Conservation (phyloP, 2,888 invertebrate genomes). For the Idaea biselata region DNA sequence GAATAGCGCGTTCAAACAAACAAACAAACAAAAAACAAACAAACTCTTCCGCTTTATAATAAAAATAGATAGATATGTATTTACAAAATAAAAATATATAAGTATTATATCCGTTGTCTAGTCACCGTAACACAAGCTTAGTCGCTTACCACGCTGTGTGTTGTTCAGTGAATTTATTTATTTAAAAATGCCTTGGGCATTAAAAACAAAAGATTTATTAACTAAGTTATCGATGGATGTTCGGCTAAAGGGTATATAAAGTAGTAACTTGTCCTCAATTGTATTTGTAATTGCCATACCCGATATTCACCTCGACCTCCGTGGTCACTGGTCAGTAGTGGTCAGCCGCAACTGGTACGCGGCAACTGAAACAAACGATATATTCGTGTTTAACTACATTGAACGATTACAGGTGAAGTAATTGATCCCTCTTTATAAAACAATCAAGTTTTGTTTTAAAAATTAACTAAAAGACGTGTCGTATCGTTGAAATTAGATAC, state of each 20-base stretch:
- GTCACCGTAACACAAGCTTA: too few species aligned
- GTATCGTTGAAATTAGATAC: not conserved
- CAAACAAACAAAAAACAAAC: too few species aligned
- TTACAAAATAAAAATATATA: too few species aligned
- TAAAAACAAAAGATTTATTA: too few species aligned
- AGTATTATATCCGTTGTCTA: too few species aligned
- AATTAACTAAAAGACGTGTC: not conserved
- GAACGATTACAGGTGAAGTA: not conserved
- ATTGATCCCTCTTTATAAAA: not conserved
- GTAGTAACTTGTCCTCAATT: not conserved
- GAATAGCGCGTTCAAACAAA: too few species aligned
- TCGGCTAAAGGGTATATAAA: not conserved
- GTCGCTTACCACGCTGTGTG: too few species aligned
- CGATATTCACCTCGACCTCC: constrained; percentile 35
- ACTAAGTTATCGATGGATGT: not conserved
- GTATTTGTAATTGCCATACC: constrained; percentile 22
- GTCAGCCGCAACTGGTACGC: constrained; percentile 36
- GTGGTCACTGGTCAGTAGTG: constrained; percentile 16
- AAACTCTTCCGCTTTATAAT: too few species aligned
- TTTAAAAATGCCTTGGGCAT: too few species aligned
- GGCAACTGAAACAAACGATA: not conserved
- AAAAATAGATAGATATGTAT: too few species aligned
- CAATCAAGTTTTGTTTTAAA: not conserved
- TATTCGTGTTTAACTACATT: not conserved
- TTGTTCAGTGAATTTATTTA: too few species aligned